A percentile compares a stretch with the other conserved stretches of the same genome.
phyloP scores from a whole-genome alignment of 2,113 vertebrate species.

The Neotoma lepida region DNA sequence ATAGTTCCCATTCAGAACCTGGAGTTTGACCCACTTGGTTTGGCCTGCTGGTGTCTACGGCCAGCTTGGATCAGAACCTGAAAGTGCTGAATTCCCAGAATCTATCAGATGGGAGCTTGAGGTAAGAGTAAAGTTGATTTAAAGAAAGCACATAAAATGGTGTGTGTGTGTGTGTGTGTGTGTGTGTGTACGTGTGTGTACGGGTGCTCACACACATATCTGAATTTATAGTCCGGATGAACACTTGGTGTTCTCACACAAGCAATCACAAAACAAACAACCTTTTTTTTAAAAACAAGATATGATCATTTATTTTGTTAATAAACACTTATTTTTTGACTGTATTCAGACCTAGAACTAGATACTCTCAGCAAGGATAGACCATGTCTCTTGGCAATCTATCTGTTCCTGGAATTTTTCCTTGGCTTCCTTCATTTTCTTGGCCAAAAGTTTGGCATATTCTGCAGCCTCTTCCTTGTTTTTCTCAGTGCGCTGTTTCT shows the following conservation, averaged over 20 bases:
- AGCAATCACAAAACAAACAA: background rate
- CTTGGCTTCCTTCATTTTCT: background rate
- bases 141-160: constrained; percentile 54
- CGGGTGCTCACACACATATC: background rate
- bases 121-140: constrained; percentile 58
- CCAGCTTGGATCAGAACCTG: background rate
- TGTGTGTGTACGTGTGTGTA: background rate
- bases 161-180: background rate
- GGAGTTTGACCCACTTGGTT: background rate
- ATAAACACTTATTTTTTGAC: background rate
- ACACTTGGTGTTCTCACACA: constrained; percentile 27
- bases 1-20: background rate
- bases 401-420: background rate
- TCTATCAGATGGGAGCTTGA: background rate
- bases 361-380: background rate
- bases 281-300: background rate
- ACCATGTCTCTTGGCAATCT: background rate
- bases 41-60: background rate
- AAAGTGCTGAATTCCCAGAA: background rate
- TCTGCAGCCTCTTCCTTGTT: background rate
- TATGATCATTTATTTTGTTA: background rate
- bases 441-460: background rate
- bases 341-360: background rate
- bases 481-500: background rate
- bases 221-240: constrained; percentile 37